Percentiles rank a stretch among this genome's conserved stretches.
These are phyloP conservation scores for Parnassius glacialis DNA, from an alignment of 2,888 invertebrate species.

Conservation along the genomic window DNA sequence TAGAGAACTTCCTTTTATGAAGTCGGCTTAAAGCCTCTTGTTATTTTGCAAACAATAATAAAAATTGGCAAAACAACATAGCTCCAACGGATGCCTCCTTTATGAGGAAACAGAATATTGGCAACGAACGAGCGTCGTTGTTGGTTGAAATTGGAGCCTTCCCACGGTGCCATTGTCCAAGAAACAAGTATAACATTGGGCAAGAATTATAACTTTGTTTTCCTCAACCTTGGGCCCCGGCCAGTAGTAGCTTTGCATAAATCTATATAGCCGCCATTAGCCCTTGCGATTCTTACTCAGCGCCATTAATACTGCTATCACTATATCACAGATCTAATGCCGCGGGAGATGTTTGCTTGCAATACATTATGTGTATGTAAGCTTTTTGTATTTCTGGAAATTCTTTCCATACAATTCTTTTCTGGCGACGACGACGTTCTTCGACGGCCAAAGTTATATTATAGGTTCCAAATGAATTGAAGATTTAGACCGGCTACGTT, in stretches of 20 bases:
- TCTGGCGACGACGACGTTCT: too few species aligned
- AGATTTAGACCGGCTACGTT: too few species aligned
- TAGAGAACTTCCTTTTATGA: too few species aligned
- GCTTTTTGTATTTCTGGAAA: too few species aligned
- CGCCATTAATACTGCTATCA: slow-evolving; percentile 1
- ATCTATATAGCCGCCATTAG: slow-evolving; percentile 7
- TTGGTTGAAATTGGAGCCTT: slow-evolving; percentile 2
- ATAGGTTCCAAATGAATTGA: too few species aligned
- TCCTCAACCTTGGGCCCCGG: slow-evolving; percentile 21
- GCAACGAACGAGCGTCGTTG: slow-evolving; percentile 4
- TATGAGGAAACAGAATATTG: slow-evolving; percentile 13
- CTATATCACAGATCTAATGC: background rate
- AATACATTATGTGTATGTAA: too few species aligned
- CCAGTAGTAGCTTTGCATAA: slow-evolving; percentile 12
- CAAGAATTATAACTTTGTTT: slow-evolving; percentile 35
- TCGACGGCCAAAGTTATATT: too few species aligned
- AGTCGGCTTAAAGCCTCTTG: background rate
- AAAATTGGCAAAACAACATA: slow-evolving; percentile 10
- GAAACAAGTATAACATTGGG: slow-evolving; percentile 9
- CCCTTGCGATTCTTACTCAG: background rate
- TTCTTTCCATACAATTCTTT: too few species aligned
- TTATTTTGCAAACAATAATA: slow-evolving; percentile 5
- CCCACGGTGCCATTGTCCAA: background rate
- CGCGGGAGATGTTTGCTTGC: background rate
- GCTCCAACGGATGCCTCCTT: background rate